Percentiles rank a stretch among this genome's conserved stretches.
Evolutionary conservation across 2,888 invertebrate species (phyloP).

Genomic region (Drosophila rubida): DNA sequence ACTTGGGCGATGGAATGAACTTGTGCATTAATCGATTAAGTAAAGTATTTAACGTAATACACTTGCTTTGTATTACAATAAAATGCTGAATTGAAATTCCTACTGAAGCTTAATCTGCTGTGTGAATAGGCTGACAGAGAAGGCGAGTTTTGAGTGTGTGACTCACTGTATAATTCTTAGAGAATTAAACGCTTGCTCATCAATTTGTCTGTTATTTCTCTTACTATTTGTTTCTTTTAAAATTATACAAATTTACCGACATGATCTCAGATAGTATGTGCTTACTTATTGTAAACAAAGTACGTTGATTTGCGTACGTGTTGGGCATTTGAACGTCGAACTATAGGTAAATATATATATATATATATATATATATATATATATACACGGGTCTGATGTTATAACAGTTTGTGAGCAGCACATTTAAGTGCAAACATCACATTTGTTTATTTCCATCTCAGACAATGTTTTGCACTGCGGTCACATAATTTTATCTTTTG

Average conservation of each 20-base stretch:
- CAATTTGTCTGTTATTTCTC: conserved; percentile 11
- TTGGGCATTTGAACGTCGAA: conserved; percentile 27
- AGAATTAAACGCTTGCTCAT: conserved; percentile 41
- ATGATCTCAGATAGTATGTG: conserved; percentile 44
- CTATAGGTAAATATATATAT: conserved; percentile 4
- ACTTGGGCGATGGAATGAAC: conserved; percentile 9
- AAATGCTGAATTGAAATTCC: too few relatives aligned
- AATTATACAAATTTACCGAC: conserved; percentile 11
- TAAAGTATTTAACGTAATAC: too few relatives aligned
- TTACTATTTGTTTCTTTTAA: conserved; percentile 7
- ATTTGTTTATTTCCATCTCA: conserved; percentile 43
- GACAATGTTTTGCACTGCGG: conserved; percentile 58
- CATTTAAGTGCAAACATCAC: conserved; percentile 33
- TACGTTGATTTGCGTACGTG: conserved; percentile 32
- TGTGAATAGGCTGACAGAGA: too few relatives aligned
- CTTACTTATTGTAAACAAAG: conserved; percentile 50
- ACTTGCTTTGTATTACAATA: too few relatives aligned
- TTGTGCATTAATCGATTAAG: too few relatives aligned
- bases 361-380: neutral
- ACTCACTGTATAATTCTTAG: conserved; percentile 21
- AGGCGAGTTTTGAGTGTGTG: conserved; percentile 4
- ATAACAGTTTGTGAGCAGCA: conserved; percentile 35
- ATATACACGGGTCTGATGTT: conserved; percentile 37
- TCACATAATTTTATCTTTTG: conserved; percentile 58
- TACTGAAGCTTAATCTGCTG: too few relatives aligned